phyloP scores from a whole-genome alignment of 2,113 vertebrate species.

The Balaeniceps rex region DNA sequence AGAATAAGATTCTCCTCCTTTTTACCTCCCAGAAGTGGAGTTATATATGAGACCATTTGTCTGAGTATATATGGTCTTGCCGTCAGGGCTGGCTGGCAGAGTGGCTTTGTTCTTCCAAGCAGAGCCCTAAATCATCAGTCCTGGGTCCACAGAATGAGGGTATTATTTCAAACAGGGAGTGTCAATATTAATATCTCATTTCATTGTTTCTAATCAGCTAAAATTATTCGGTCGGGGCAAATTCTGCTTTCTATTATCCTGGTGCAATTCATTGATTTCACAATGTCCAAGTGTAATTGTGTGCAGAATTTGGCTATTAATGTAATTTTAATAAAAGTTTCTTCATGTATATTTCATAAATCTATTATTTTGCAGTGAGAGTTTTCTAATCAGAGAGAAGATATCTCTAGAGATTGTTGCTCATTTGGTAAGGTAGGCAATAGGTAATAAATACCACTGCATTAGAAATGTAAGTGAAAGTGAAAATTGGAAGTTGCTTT shows the following conservation, averaged over 20 bases:
- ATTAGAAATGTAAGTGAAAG: conserved; percentile 52
- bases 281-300: conserved; percentile 49
- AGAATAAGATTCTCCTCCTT: not conserved
- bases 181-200: conserved; percentile 49
- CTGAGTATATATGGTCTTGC: not conserved
- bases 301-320: conserved; percentile 59
- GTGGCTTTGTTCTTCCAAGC: not conserved
- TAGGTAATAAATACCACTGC: conserved; percentile 45
- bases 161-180: conserved; percentile 20
- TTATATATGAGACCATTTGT: not conserved
- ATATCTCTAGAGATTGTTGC: conserved; percentile 32
- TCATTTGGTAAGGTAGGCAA: conserved; percentile 45
- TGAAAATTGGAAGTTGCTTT: conserved; percentile 50
- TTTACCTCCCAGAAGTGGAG: not conserved
- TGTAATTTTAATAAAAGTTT: conserved; percentile 64
- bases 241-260: conserved; percentile 28
- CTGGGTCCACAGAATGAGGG: not conserved
- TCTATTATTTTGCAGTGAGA: conserved; percentile 30
- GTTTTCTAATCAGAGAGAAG: conserved; percentile 50
- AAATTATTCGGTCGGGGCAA: conserved; percentile 17
- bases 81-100: not conserved
- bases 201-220: conserved; percentile 48
- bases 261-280: conserved; percentile 43
- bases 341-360: conserved; percentile 59
- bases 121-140: not conserved